These are phyloP conservation scores for Lichenostomus cassidix DNA, from an alignment of 2,113 vertebrate species.

Conservation along the genomic window DNA sequence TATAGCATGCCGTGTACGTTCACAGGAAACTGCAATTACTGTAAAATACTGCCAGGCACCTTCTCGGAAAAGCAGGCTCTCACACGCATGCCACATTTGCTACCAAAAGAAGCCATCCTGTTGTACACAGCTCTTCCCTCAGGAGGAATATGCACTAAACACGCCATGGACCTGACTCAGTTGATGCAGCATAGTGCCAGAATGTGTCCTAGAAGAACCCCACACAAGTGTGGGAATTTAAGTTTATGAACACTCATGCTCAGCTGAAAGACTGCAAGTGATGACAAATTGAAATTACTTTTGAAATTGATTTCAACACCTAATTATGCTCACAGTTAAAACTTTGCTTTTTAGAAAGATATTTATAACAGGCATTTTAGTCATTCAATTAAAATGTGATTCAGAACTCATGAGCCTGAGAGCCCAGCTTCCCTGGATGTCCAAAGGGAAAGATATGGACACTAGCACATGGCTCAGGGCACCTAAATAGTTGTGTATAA, in stretches of 20 bases:
- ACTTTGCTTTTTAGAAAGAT: background rate
- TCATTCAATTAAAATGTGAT: constrained; percentile 8
- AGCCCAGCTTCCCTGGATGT: background rate
- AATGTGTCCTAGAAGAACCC: background rate
- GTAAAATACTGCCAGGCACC: background rate
- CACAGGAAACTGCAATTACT: background rate
- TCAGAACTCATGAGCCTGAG: background rate
- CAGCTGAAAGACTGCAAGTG: background rate
- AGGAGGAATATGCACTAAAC: background rate
- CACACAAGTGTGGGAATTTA: background rate
- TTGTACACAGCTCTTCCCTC: background rate
- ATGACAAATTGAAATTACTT: constrained; percentile 23
- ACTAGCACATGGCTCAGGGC: background rate
- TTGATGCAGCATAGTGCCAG: background rate
- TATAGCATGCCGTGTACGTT: background rate
- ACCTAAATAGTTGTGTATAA: background rate
- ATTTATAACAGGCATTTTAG: constrained; percentile 21
- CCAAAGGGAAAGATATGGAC: background rate
- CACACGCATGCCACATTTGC: background rate
- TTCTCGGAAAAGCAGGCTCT: background rate
- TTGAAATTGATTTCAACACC: background rate
- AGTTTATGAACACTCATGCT: background rate
- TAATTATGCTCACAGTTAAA: background rate
- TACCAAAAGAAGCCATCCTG: background rate
- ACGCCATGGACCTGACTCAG: background rate